phyloP scores from a whole-genome alignment of 1,140 invertebrate species.

The Pseudomyrmex concolor region DNA sequence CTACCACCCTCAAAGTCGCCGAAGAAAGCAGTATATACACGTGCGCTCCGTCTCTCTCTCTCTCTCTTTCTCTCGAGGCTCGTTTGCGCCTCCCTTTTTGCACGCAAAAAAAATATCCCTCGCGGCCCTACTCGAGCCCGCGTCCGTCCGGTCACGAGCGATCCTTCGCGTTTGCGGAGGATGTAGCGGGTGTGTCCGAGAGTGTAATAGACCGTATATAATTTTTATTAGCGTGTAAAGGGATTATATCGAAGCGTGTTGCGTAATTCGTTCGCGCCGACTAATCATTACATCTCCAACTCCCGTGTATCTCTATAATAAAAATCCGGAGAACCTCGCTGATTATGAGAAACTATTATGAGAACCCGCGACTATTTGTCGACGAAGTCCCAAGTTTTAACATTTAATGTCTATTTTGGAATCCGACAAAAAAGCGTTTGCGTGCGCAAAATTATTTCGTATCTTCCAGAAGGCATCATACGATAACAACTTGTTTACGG shows the following conservation, averaged over 20 bases:
- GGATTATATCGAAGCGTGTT: slow-evolving; percentile 2
- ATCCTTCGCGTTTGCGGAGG: neutral
- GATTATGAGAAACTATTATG: neutral
- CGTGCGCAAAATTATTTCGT: neutral
- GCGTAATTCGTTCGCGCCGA: neutral
- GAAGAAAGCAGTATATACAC: neutral
- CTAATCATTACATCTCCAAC: neutral
- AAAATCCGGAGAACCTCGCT: neutral
- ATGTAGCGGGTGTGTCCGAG: slow-evolving; percentile 14
- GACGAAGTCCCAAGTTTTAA: too few relatives aligned
- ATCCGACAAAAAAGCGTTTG: neutral
- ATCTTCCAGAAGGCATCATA: slow-evolving; percentile 3
- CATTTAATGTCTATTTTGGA: neutral
- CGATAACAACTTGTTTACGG: neutral
- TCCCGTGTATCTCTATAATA: neutral
- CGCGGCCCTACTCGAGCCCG: neutral
- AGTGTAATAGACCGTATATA: neutral
- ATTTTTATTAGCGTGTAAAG: neutral
- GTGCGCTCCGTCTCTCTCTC: too few relatives aligned
- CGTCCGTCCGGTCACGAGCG: neutral
- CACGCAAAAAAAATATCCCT: neutral
- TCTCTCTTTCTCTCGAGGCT: neutral
- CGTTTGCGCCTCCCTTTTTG: slow-evolving; percentile 25
- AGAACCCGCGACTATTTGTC: too few relatives aligned
- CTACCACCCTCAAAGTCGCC: slow-evolving; percentile 66